A percentile compares a stretch with the other conserved stretches of the same genome.
Conservation (phyloP, 2,113 vertebrate species). For the Aythya baeri region DNA sequence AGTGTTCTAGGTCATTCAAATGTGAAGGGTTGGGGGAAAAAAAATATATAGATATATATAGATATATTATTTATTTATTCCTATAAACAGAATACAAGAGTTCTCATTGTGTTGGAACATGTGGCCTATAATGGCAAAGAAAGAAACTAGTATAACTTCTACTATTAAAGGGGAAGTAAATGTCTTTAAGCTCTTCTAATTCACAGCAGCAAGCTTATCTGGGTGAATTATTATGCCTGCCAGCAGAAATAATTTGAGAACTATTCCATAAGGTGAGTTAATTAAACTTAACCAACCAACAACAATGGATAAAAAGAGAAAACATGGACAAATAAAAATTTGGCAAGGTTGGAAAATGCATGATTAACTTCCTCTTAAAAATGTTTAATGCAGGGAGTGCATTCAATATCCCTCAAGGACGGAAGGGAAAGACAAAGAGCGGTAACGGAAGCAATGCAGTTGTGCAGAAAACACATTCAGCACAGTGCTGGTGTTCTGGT, state of each 20-base stretch:
- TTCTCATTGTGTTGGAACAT: background rate
- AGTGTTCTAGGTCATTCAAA: background rate
- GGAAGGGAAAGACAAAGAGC: background rate
- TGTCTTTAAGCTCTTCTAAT: background rate
- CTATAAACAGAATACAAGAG: background rate
- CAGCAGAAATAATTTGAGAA: background rate
- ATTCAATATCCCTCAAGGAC: background rate
- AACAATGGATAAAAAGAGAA: background rate
- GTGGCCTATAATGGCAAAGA: background rate
- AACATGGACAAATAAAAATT: background rate
- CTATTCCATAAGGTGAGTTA: background rate
- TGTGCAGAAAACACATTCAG: background rate
- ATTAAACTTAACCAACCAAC: background rate
- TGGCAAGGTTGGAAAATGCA: background rate
- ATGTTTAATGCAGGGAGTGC: background rate
- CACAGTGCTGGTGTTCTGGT: background rate
- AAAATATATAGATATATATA: background rate
- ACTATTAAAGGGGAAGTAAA: background rate
- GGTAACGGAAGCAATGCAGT: background rate
- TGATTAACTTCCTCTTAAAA: background rate
- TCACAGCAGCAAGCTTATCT: background rate
- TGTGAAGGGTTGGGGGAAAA: background rate
- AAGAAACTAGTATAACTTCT: background rate
- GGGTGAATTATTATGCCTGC: background rate
- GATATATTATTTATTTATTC: too few species aligned